phyloP scores from a whole-genome alignment of 2,113 vertebrate species.

The Mus pahari region DNA sequence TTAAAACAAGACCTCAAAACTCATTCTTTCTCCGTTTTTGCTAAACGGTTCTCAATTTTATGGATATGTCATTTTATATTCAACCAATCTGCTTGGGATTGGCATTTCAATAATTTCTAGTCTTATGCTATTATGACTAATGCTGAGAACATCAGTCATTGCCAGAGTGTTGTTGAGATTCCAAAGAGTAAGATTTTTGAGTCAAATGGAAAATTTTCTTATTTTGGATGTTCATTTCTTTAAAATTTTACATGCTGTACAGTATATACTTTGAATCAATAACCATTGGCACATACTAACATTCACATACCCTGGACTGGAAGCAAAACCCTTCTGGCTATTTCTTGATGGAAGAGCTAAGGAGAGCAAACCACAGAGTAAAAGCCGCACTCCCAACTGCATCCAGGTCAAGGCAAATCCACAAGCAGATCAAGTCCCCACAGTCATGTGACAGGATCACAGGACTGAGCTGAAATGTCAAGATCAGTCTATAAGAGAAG shows the following conservation, averaged over 20 bases:
- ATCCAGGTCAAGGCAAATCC: background rate
- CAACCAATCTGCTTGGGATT: background rate
- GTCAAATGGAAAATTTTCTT: background rate
- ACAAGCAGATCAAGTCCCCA: background rate
- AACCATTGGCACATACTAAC: background rate
- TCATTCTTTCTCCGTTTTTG: background rate
- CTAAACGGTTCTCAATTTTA: background rate
- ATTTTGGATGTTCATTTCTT: background rate
- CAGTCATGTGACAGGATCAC: background rate
- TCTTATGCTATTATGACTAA: background rate
- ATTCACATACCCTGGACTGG: background rate
- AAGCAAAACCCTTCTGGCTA: background rate
- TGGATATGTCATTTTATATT: background rate
- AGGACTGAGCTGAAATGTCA: background rate
- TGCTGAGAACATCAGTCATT: background rate
- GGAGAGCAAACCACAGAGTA: background rate
- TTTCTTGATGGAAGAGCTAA: background rate
- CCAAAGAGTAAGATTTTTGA: background rate
- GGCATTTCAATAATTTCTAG: conserved; percentile 19
- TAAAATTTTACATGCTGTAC: no score
- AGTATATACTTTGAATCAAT: background rate
- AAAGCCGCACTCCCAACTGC: background rate
- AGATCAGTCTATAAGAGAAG: background rate
- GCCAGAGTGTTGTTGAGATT: background rate
- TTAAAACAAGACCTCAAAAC: background rate